Evolutionary conservation across 2,797 vertebrate genomes (phyloP).

Genomic region (Microctenopoma lineatum): DNA sequence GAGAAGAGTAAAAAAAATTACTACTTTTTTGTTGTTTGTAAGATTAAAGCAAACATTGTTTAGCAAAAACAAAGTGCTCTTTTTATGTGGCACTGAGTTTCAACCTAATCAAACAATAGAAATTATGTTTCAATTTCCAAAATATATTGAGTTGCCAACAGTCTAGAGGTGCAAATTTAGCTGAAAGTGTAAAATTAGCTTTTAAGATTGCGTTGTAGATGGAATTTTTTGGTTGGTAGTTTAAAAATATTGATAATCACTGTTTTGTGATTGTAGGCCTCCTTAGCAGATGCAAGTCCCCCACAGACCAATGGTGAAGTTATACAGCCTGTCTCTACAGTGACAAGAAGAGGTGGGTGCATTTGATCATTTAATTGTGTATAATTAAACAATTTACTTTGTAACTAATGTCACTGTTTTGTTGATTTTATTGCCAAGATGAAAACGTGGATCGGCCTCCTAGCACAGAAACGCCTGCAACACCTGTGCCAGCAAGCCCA

Average conservation of each 20-base stretch:
- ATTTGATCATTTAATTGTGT: not conserved
- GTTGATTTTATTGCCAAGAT: constrained; percentile 50
- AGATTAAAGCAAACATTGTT: too few species aligned
- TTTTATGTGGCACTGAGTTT: too few species aligned
- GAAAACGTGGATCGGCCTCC: constrained; percentile 60
- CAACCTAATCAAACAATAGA: too few species aligned
- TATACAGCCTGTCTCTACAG: constrained; percentile 80
- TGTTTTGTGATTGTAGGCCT: constrained; percentile 61
- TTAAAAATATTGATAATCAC: not conserved
- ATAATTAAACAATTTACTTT: not conserved
- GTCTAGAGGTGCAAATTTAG: too few species aligned
- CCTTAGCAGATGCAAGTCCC: constrained; percentile 80
- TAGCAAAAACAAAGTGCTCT: too few species aligned
- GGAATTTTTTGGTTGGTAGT: not conserved
- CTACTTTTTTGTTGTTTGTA: too few species aligned
- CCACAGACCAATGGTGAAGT: constrained; percentile 94
- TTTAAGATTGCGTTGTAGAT: too few species aligned
- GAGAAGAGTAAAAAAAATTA: too few species aligned
- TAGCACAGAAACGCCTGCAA: constrained; percentile 62
- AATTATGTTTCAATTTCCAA: too few species aligned
- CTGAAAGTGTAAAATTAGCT: too few species aligned
- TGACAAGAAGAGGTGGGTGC: constrained; percentile 85
- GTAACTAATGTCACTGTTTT: not conserved
- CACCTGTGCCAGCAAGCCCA: constrained; percentile 37
- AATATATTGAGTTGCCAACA: too few species aligned